Base-by-base conservation (phyloP, 2,888 invertebrate species). In the Eupithecia centaureata region DNA sequence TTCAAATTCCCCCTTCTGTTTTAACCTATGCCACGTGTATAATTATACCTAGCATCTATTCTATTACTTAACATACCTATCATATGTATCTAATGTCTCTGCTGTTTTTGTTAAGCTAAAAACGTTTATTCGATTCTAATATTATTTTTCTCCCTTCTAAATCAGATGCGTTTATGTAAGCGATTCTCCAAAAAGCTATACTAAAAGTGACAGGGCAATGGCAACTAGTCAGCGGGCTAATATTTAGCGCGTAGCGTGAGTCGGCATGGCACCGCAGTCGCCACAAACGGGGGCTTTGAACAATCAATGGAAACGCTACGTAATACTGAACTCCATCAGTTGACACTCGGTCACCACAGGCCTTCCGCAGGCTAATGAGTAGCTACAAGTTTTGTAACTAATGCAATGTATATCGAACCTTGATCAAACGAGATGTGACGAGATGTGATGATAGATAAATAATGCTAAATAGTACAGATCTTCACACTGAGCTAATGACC, bases 281-380 rank as follows among this genome's bases (percentile, higher is more conserved):
- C 89, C 75, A 83, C 88, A 87, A 87, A 86, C 85, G 82, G 82
- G 76, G 79, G 56, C 86, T 83, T 87, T 84, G 84, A 84, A 87
- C 86, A 86, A 86, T 87, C 86, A 83, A 79, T 80, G 82, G 79
- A 77, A 77, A 82, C 84, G 83, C 79, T 75, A 74, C 75, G 71
- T 79, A 78, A 81, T 79, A 76, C 77, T 78, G 66, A 69, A 78
- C 77, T 80, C 76, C 76, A 76, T 75, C 74, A 75, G 76, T 78
- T 81, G 75, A 80, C 77, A 67, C 71, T 68, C 52, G 27, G 66
- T 69, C 57, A 56, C 72, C 65, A 68, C 65, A 57, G 52, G 61
- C 70, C 68, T 52, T 52, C 72, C 65, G 67, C 65, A 57, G 52
- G 61, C 70, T 74, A 71, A 72, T 73, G 71, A 75, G 68, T 59